Percentiles rank a stretch among this genome's conserved stretches.
These are phyloP conservation scores for Pasiphila rectangulata DNA, from an alignment of 2,888 invertebrate genomes.

Conservation along the genomic window DNA sequence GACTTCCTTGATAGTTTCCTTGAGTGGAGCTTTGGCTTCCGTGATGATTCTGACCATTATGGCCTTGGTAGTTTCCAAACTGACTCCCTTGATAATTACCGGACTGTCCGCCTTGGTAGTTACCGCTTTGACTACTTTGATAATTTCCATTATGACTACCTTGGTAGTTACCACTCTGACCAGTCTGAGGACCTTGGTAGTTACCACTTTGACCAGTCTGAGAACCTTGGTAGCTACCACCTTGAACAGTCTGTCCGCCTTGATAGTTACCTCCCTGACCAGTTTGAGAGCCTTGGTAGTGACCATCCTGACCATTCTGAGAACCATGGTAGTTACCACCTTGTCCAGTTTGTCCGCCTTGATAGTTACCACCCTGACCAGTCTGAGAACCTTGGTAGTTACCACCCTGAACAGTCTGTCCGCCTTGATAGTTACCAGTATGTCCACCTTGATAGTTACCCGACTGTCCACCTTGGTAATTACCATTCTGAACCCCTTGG, in stretches of 20 bases:
- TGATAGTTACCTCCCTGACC: constrained; percentile 8
- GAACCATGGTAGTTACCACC: constrained; percentile 1
- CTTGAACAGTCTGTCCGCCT: not conserved
- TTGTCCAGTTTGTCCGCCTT: not conserved
- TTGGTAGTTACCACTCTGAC: constrained; percentile 4
- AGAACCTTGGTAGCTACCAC: not conserved
- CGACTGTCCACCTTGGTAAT: constrained; percentile 23
- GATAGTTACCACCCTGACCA: constrained; percentile 6
- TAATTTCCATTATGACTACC: constrained; percentile 8
- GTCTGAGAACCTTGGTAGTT: constrained; percentile 9
- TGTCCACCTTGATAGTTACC: constrained; percentile 29
- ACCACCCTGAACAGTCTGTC: constrained; percentile 14
- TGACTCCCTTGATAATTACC: constrained; percentile 12
- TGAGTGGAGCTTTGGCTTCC: constrained; percentile 4
- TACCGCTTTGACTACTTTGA: constrained; percentile 5
- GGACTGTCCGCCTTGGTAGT: constrained; percentile 13
- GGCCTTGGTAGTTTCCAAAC: constrained; percentile 12
- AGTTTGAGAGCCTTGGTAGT: not conserved
- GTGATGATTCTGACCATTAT: constrained; percentile 14
- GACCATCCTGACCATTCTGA: not conserved
- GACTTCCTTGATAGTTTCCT: constrained; percentile 4
- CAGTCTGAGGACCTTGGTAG: not conserved
- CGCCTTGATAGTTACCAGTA: constrained; percentile 2
- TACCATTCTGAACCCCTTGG: constrained; percentile 27
- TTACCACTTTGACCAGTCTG: not conserved